phyloP scores from a whole-genome alignment of 2,113 vertebrate genomes.

The Asarcornis scutulata region DNA sequence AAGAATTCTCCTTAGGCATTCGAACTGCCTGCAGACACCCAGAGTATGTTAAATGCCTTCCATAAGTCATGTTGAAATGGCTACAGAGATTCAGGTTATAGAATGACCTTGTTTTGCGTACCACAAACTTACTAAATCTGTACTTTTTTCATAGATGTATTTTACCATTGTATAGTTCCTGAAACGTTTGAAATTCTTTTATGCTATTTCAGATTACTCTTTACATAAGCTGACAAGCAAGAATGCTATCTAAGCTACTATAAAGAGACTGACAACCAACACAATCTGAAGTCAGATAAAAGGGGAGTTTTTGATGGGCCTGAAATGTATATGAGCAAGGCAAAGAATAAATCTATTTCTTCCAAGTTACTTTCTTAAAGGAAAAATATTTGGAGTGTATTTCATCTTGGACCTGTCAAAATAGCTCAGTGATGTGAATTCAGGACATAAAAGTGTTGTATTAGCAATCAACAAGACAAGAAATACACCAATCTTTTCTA shows the following conservation, averaged over 20 bases:
- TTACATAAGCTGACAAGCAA: conserved; percentile 52
- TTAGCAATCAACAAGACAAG: conserved; percentile 65
- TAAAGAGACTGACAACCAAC: conserved; percentile 65
- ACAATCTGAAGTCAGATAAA: conserved; percentile 70
- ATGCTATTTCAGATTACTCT: not conserved
- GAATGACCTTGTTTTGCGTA: not conserved
- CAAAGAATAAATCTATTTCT: conserved; percentile 56
- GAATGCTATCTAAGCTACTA: conserved; percentile 1
- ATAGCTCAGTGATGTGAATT: conserved; percentile 51
- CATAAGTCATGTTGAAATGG: not conserved
- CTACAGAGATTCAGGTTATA: not conserved
- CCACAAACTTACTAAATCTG: not conserved
- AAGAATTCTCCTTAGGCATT: not conserved
- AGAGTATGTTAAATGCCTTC: not conserved
- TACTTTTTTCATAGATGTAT: not conserved
- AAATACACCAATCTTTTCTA: conserved; percentile 42
- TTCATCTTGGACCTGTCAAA: conserved; percentile 64
- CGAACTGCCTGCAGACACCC: not conserved
- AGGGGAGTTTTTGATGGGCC: conserved; percentile 51
- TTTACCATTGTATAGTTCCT: not conserved
- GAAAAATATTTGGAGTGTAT: conserved; percentile 41
- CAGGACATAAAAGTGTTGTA: conserved; percentile 56
- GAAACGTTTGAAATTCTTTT: conserved; percentile 44
- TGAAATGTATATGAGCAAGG: conserved; percentile 45
- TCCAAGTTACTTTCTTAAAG: conserved; percentile 52